Evolutionary conservation across 23 tunicate genomes (phyloP), one percentile per base, ranked within the genome.

Genomic region (Trididemnum miniatum): DNA sequence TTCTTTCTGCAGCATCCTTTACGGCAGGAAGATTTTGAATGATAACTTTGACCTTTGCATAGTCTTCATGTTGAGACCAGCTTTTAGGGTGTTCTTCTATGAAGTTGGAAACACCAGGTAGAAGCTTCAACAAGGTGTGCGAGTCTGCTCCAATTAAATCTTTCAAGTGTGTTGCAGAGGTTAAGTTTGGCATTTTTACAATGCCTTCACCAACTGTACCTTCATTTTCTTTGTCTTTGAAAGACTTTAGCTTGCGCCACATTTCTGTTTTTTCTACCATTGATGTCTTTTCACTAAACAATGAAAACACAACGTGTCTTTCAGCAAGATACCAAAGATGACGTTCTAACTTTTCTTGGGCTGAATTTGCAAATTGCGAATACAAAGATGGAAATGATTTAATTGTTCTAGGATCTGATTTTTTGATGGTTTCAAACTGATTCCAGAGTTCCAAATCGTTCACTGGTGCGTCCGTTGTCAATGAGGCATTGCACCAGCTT

Each of bases 261-360:
- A 69, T 69, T 5, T 32, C 75, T 7, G 20, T 37, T 40, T 73
- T 38, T 39, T 73, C 59, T 15, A n/a, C 2, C 29, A 39, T 20
- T 20, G 79, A 73, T 2, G 38, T 9, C 31, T 39, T 38, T 31
- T 39, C 24, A 29, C 59, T 73, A 40, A 69, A 73, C 7, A 73
- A 20, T 73, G 59, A 38, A 69, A 73, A 39, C 22, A 38, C 31
- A 5, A 73, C 79, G 38, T 37, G 57, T 24, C 79, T 73, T 73
- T 73, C 79, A 39, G 59, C 3, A 40, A 73, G 59, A 73, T 73
- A 73, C 79, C 79, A 73, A 31, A 73, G 25, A 67, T 73, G 79
- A n/a, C 32, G 25, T 39, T 73, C 31, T 31, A 37, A 73, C 32
- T 37, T 73, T 39, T 73, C 31, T 40, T 73, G 79, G 9, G 79